phyloP scores from a whole-genome alignment of 2,888 invertebrate species.

The Branchinecta sandiegonensis region DNA sequence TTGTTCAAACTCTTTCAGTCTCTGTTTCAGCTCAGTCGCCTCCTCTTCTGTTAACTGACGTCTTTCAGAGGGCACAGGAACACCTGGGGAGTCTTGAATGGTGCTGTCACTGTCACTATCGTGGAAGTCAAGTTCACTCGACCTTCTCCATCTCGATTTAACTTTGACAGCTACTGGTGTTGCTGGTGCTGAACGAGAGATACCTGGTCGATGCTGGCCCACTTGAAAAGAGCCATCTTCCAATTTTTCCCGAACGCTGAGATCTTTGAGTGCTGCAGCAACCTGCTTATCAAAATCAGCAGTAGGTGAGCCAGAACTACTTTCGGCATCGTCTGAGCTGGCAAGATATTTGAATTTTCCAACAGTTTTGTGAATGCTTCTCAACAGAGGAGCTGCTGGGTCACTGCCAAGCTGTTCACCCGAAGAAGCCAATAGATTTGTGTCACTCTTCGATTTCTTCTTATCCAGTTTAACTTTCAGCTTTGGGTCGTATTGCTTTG shows the following conservation, averaged over 20 bases:
- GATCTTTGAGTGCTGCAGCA: background rate
- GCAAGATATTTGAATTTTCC: background rate
- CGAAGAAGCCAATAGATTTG: background rate
- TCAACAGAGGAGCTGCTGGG: background rate
- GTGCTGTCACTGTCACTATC: conserved; percentile 23
- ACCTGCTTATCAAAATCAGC: background rate
- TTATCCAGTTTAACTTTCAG: background rate
- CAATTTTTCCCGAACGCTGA: background rate
- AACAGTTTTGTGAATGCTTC: background rate
- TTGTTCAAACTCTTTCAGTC: conserved; percentile 59
- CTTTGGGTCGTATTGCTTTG: background rate
- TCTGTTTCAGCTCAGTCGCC: conserved; percentile 41
- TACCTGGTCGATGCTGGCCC: background rate
- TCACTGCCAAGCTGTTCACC: background rate
- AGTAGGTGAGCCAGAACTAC: background rate
- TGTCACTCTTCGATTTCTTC: background rate
- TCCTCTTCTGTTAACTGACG: conserved; percentile 29
- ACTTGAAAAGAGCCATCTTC: background rate
- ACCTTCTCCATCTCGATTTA: conserved; percentile 59
- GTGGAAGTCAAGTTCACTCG: conserved; percentile 50
- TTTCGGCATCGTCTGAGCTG: background rate
- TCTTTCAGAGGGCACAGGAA: background rate
- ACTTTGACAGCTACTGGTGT: conserved; percentile 53
- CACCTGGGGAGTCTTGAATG: conserved; percentile 10
- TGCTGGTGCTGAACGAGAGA: conserved; percentile 16